Evolutionary conservation across 2,888 invertebrate genomes (phyloP).

Genomic region (Acrocyrtus sp.): DNA sequence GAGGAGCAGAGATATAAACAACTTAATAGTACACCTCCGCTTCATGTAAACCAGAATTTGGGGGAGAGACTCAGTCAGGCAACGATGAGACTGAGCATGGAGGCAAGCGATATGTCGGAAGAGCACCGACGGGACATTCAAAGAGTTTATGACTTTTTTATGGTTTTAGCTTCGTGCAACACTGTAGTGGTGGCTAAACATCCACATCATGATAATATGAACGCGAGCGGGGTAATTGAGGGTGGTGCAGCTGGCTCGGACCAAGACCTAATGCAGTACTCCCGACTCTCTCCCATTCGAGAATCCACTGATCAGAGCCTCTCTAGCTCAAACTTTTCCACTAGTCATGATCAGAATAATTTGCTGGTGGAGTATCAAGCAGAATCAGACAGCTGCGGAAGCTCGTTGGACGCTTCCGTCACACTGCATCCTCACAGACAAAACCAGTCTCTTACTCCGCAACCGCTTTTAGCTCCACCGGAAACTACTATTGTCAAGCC

Average conservation of each 20-base stretch:
- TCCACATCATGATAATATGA: constrained; percentile 77
- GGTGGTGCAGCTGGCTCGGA: constrained; percentile 33
- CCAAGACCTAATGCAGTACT: constrained; percentile 31
- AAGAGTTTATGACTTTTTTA: constrained; percentile 77
- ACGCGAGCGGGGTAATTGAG: constrained; percentile 67
- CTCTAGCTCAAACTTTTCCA: constrained; percentile 38
- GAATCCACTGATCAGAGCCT: constrained; percentile 56
- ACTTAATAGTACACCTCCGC: constrained; percentile 31
- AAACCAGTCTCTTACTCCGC: background rate
- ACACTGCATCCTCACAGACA: too few species aligned
- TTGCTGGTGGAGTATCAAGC: constrained; percentile 50
- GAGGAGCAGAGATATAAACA: constrained; percentile 45
- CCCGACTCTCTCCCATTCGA: constrained; percentile 58
- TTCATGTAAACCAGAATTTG: constrained; percentile 52
- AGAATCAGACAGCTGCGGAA: constrained; percentile 27
- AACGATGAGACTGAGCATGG: constrained; percentile 5
- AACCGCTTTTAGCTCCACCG: background rate
- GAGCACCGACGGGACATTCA: constrained; percentile 31
- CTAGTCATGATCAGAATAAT: constrained; percentile 48
- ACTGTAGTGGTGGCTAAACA: constrained; percentile 93
- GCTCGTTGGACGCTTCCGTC: constrained; percentile 9
- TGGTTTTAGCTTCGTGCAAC: constrained; percentile 93
- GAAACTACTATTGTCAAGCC: constrained; percentile 31
- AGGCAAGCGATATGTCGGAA: constrained; percentile 18
- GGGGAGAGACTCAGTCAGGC: constrained; percentile 54